A percentile compares a stretch with the other conserved stretches of the same genome.
These are phyloP conservation scores for Siniperca knerii DNA, from an alignment of 2,113 vertebrate species.

Conservation along the genomic window DNA sequence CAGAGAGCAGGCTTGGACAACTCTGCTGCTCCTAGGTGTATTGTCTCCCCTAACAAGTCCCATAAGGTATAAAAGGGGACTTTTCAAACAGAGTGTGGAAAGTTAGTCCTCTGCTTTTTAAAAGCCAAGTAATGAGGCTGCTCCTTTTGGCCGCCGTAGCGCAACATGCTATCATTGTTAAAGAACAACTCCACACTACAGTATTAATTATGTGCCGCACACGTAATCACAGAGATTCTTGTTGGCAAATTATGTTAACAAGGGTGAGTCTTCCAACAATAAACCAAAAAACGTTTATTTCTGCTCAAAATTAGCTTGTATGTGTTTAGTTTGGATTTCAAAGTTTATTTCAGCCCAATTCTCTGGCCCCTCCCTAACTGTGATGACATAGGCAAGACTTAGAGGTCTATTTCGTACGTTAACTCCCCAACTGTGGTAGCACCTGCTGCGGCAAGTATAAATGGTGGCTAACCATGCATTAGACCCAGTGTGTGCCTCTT, in stretches of 20 bases:
- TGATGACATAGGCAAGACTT: too few species aligned
- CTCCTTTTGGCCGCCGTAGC: conserved; percentile 52
- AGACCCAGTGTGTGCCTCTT: neutral
- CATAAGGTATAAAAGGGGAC: conserved; percentile 68
- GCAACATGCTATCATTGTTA: neutral
- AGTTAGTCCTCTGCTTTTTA: conserved; percentile 67
- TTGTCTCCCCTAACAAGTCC: conserved; percentile 75
- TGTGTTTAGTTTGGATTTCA: neutral
- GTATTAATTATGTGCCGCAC: neutral
- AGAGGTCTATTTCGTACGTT: too few species aligned
- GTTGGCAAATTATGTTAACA: neutral
- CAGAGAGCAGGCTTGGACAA: conserved; percentile 74
- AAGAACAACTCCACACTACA: neutral
- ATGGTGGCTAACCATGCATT: neutral
- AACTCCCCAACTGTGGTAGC: too few species aligned
- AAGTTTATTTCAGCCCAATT: too few species aligned
- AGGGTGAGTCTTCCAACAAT: neutral
- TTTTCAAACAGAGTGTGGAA: conserved; percentile 53
- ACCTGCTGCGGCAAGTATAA: too few species aligned
- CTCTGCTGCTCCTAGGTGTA: conserved; percentile 72
- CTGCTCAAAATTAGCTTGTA: neutral
- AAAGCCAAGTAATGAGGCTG: conserved; percentile 74
- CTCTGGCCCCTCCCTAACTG: too few species aligned
- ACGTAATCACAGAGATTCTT: neutral
- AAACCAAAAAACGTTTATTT: neutral